phyloP scores from a whole-genome alignment of 2,113 vertebrate species.

The Chlamydotis undulata region DNA sequence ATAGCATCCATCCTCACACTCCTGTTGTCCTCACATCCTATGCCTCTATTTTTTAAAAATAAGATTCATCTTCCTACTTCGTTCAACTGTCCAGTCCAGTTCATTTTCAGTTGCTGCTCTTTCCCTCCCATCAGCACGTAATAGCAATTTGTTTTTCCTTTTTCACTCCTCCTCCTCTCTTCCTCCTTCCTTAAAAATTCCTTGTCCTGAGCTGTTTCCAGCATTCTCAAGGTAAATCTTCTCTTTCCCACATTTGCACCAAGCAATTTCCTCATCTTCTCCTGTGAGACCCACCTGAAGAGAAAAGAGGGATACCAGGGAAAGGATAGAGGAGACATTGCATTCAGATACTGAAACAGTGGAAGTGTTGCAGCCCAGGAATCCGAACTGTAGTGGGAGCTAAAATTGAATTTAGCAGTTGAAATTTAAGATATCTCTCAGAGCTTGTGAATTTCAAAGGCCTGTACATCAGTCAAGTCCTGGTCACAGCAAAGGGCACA shows the following conservation, averaged over 20 bases:
- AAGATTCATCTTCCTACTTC: background rate
- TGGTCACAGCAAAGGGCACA: background rate
- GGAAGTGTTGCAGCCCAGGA: background rate
- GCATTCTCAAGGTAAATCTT: background rate
- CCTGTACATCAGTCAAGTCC: background rate
- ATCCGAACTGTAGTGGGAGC: background rate
- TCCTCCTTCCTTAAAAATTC: background rate
- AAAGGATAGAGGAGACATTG: background rate
- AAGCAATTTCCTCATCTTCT: background rate
- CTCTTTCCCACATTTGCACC: background rate
- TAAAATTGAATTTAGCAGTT: background rate
- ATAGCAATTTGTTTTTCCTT: background rate
- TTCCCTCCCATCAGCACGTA: background rate
- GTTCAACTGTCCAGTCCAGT: background rate
- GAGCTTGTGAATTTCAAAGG: background rate
- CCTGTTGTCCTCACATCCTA: background rate
- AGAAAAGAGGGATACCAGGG: background rate
- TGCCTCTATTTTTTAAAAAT: background rate
- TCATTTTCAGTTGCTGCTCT: background rate
- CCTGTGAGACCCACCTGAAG: background rate
- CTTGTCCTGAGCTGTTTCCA: background rate
- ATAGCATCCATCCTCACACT: background rate
- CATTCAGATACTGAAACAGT: background rate
- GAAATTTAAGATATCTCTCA: background rate
- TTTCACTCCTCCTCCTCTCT: background rate